These are phyloP conservation scores for Hyaena hyaena DNA, from an alignment of 2,113 vertebrate genomes.

Conservation along the genomic window DNA sequence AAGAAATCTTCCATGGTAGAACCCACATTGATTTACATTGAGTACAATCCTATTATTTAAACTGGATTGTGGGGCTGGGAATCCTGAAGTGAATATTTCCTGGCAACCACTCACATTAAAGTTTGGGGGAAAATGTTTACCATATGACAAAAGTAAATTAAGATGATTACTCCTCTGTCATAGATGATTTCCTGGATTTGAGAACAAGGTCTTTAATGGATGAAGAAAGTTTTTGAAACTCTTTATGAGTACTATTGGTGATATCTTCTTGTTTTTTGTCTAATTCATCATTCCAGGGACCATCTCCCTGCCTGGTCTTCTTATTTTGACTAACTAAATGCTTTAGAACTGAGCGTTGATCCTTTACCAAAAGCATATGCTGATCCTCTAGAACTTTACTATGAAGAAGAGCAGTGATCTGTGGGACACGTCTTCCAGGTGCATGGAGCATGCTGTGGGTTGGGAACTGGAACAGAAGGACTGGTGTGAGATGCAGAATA, in stretches of 20 bases:
- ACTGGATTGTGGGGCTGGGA: neutral
- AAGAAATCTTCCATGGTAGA: neutral
- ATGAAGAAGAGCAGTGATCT: constrained; percentile 91
- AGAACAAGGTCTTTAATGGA: constrained; percentile 93
- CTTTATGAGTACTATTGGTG: constrained; percentile 83
- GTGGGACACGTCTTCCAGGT: constrained; percentile 96
- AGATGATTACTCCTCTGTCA: constrained; percentile 89
- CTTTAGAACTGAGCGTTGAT: constrained; percentile 95
- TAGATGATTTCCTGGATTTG: constrained; percentile 89
- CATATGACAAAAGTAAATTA: constrained; percentile 40
- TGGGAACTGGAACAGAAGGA: constrained; percentile 93
- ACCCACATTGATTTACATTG: constrained; percentile 35
- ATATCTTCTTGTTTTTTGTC: constrained; percentile 84
- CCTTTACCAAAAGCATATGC: constrained; percentile 90
- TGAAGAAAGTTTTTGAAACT: constrained; percentile 89
- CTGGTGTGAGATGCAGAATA: constrained; percentile 93
- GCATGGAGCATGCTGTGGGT: constrained; percentile 95
- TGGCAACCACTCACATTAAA: constrained; percentile 11
- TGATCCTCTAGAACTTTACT: constrained; percentile 93
- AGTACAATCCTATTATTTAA: constrained; percentile 8
- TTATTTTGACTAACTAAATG: constrained; percentile 91
- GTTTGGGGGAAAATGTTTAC: constrained; percentile 36
- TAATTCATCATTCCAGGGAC: constrained; percentile 70
- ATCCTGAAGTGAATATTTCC: neutral
- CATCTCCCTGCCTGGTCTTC: constrained; percentile 85